A percentile compares a stretch with the other conserved stretches of the same genome.
These are phyloP conservation scores for Argentina silus DNA, from an alignment of 2,797 vertebrate genomes.

Conservation along the genomic window DNA sequence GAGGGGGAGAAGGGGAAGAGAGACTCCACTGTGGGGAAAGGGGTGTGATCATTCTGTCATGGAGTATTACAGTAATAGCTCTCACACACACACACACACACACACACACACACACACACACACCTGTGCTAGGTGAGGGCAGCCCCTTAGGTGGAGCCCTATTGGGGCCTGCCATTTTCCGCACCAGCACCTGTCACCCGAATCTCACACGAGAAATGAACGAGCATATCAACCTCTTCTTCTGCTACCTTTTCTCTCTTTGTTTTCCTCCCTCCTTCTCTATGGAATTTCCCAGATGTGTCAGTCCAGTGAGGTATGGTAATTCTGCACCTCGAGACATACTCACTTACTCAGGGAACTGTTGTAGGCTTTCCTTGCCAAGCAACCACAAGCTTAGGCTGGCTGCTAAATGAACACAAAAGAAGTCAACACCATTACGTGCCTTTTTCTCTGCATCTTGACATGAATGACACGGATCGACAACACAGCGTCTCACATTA, in stretches of 20 bases:
- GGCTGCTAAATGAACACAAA: constrained; percentile 31
- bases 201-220: constrained; percentile 56
- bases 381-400: constrained; percentile 29
- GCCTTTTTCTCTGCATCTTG: background rate
- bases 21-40: constrained; percentile 63
- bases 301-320: constrained; percentile 56
- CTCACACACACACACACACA: constrained; percentile 11
- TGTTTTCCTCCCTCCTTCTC: background rate
- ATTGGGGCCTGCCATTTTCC: constrained; percentile 67
- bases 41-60: constrained; percentile 75
- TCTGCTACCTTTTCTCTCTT: background rate
- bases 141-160: constrained; percentile 56
- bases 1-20: constrained; percentile 40
- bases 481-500: background rate
- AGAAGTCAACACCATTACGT: constrained; percentile 16
- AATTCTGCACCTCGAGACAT: constrained; percentile 54
- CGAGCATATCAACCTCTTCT: constrained; percentile 46
- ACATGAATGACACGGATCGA: constrained; percentile 18
- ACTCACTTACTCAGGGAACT: constrained; percentile 39
- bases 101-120: constrained; percentile 30
- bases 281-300: constrained; percentile 49
- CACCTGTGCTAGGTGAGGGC: constrained; percentile 41
- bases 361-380: constrained; percentile 34
- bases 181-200: constrained; percentile 72
- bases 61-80: constrained; percentile 62